Base-by-base conservation (phyloP, 2,113 vertebrate species). In the Bufo gargarizans region DNA sequence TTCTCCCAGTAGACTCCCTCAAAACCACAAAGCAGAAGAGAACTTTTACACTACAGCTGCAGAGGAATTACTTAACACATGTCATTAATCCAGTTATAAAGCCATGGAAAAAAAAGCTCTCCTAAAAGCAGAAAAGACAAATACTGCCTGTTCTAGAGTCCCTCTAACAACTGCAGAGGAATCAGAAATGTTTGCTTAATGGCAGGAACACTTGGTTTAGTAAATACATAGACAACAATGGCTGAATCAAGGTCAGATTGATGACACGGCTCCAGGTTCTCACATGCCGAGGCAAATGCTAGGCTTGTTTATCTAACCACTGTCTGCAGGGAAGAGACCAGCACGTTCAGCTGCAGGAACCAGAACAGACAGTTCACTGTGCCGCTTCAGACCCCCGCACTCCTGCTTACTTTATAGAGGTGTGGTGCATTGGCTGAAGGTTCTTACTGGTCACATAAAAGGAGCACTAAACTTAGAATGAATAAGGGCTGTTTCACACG, bases 51-150 rank as follows among this genome's bases (percentile, higher is more conserved):
- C 77, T 56, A 22, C 77, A 79, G 53, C 77, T 56, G 77, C 50
- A 78, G 16, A 56, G 50, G 77, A 78, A 78, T 56, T 56, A 55
- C 77, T 58, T 56, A 22, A 53, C 77, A 78, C 22, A 61, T 79
- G 11, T 45, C 59, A 81, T 45, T 61, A 81, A 81, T 61, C n/a
- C n/a, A 7, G 77, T 80, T 59, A 78, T 13, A 78, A 4, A 61
- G 78, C 55, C 59, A 50, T 56, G 77, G 78, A 22, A 53, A 45
- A 80, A 9, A 22, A 74, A 74, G 22, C 49, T 79, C 13, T 4
- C n/a, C 77, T 16, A 56, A 33, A 77, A 79, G 22, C 20, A 3
- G 77, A 55, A 78, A 55, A 77, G 49, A 78, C 77, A 49, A 19
- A 77, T 3, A n/a, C 20, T 2, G 17, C n/a, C 77, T 22, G 12